Evolutionary conservation across 2,888 invertebrate species (phyloP).

Genomic region (Drosophila siamana): DNA sequence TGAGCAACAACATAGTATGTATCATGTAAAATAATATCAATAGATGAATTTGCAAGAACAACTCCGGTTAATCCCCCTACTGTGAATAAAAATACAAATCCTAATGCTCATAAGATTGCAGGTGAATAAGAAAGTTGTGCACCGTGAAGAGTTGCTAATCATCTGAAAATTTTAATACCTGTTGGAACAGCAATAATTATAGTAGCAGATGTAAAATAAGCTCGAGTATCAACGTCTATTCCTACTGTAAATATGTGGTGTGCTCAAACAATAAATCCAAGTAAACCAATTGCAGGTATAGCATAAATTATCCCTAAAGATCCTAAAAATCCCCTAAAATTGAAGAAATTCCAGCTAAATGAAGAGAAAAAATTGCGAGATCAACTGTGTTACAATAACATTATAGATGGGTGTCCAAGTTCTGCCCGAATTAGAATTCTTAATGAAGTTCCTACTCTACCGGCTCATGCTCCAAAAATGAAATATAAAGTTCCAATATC

Average conservation of each 20-base stretch:
- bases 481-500: conserved; percentile 92
- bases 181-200: conserved; percentile 95
- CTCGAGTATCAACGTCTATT: conserved; percentile 93
- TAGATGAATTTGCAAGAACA: conserved; percentile 89
- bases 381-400: conserved; percentile 91
- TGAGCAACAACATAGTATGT: conserved; percentile 94
- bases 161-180: conserved; percentile 93
- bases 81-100: conserved; percentile 92
- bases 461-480: conserved; percentile 89
- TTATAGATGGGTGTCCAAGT: conserved; percentile 88
- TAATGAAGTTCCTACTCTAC: conserved; percentile 85
- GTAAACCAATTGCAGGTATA: conserved; percentile 92
- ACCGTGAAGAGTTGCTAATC: conserved; percentile 90
- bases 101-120: conserved; percentile 89
- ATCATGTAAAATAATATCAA: conserved; percentile 92
- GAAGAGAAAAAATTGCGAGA: conserved; percentile 91
- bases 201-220: conserved; percentile 93
- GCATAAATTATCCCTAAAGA: conserved; percentile 92
- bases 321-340: conserved; percentile 92
- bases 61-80: conserved; percentile 90
- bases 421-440: conserved; percentile 59
- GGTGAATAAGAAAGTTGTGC: conserved; percentile 88
- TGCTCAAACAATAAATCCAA: conserved; percentile 94
- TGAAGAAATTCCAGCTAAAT: conserved; percentile 90
- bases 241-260: conserved; percentile 95